These are phyloP conservation scores for Heliconius congener DNA, from an alignment of 1,140 invertebrate genomes.

Conservation along the genomic window DNA sequence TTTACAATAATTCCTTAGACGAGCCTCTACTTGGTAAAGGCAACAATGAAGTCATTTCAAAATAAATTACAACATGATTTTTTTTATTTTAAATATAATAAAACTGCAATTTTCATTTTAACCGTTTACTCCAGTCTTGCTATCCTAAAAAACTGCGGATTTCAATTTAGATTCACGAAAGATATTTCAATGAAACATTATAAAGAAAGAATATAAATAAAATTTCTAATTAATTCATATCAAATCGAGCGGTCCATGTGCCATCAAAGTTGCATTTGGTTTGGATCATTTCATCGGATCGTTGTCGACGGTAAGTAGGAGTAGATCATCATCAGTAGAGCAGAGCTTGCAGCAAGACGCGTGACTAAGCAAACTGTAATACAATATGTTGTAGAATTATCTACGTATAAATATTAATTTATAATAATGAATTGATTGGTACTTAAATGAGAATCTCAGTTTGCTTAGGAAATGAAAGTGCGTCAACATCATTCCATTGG, in stretches of 20 bases:
- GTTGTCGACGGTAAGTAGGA: conserved; percentile 57
- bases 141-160: background rate
- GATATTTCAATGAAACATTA: background rate
- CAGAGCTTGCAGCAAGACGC: conserved; percentile 69
- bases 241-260: conserved; percentile 56
- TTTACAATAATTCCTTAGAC: background rate
- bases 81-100: background rate
- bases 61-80: background rate
- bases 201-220: conserved; percentile 2
- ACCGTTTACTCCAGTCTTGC: background rate
- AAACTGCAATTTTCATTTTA: background rate
- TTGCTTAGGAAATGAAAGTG: conserved; percentile 69
- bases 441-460: conserved; percentile 43
- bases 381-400: background rate
- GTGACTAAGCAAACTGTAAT: conserved; percentile 67
- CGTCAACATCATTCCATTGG: conserved; percentile 75
- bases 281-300: conserved; percentile 58
- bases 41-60: background rate
- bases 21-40: background rate
- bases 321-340: conserved; percentile 63
- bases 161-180: background rate
- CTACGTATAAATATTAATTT: background rate
- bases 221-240: background rate
- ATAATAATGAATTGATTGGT: background rate
- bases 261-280: conserved; percentile 62